Evolutionary conservation across 2,888 invertebrate genomes (phyloP).

Genomic region (Reticulitermes lucifugus): DNA sequence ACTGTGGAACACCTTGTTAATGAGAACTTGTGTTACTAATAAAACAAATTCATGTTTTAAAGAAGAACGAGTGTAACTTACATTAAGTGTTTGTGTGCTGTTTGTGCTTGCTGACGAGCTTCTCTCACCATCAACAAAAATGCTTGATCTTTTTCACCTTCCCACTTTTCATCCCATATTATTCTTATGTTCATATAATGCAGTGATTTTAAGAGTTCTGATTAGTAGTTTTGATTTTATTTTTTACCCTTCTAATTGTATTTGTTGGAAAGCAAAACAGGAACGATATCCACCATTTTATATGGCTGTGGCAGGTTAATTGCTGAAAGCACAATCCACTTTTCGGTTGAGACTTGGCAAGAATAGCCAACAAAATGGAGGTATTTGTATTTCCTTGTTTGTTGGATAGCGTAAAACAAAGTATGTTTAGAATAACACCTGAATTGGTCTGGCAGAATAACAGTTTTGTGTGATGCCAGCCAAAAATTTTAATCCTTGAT

Average conservation of each 20-base stretch:
- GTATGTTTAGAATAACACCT: neutral
- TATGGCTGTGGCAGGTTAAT: conserved; percentile 12
- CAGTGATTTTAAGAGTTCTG: neutral
- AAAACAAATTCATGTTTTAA: conserved; percentile 52
- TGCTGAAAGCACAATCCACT: conserved; percentile 21
- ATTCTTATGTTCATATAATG: neutral
- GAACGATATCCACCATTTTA: neutral
- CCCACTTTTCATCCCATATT: neutral
- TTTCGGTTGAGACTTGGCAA: too few species aligned
- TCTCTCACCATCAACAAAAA: neutral
- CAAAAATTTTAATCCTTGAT: neutral
- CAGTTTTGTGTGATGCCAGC: neutral
- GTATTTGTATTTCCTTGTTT: neutral
- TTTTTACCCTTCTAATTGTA: conserved; percentile 2
- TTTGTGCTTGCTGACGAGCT: neutral
- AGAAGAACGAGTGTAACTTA: conserved; percentile 36
- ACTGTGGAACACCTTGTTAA: conserved; percentile 48
- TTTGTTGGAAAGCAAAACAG: neutral
- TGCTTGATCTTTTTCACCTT: neutral
- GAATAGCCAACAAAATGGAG: neutral
- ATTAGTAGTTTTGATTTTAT: neutral
- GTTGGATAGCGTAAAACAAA: neutral
- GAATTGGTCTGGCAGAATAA: neutral
- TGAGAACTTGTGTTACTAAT: conserved; percentile 53
- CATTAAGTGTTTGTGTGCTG: conserved; percentile 23